A percentile compares a stretch with the other conserved stretches of the same genome.
phyloP scores from a whole-genome alignment of 2,113 vertebrate species.

The Geococcyx californianus region DNA sequence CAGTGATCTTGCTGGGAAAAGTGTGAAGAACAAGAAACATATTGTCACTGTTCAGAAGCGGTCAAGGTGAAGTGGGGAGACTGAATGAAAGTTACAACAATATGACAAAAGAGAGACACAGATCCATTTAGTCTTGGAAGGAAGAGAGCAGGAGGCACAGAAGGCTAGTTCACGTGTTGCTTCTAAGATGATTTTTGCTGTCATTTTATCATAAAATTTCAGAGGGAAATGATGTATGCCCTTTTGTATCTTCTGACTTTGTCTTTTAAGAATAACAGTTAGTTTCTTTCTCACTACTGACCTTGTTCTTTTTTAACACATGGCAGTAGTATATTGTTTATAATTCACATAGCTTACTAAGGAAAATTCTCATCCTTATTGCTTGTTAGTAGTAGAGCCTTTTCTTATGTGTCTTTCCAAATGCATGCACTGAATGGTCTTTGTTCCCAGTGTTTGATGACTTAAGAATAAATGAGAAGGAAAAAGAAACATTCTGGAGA shows the following conservation, averaged over 20 bases:
- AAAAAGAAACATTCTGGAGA: background rate
- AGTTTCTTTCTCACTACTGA: constrained; percentile 57
- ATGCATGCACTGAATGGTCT: background rate
- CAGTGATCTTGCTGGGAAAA: constrained; percentile 68
- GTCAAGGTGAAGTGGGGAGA: constrained; percentile 59
- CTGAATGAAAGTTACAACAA: constrained; percentile 64
- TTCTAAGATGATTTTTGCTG: constrained; percentile 68
- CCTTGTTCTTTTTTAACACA: constrained; percentile 39
- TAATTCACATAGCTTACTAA: background rate
- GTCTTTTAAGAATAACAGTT: constrained; percentile 65
- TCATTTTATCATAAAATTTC: constrained; percentile 64
- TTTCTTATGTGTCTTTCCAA: background rate
- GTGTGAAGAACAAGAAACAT: constrained; percentile 59
- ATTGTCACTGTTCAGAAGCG: constrained; percentile 53
- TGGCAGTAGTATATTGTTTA: constrained; percentile 27
- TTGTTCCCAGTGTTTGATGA: background rate
- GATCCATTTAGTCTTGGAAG: constrained; percentile 60
- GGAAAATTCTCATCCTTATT: background rate
- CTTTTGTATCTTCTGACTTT: constrained; percentile 73
- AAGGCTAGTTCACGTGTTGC: constrained; percentile 51
- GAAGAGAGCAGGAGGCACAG: constrained; percentile 60
- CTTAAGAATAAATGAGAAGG: background rate
- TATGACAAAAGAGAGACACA: constrained; percentile 69
- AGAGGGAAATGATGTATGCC: constrained; percentile 70
- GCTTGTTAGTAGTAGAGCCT: background rate